Evolutionary conservation across 2,888 invertebrate species (phyloP).

Genomic region (Sminthurides aquaticus): DNA sequence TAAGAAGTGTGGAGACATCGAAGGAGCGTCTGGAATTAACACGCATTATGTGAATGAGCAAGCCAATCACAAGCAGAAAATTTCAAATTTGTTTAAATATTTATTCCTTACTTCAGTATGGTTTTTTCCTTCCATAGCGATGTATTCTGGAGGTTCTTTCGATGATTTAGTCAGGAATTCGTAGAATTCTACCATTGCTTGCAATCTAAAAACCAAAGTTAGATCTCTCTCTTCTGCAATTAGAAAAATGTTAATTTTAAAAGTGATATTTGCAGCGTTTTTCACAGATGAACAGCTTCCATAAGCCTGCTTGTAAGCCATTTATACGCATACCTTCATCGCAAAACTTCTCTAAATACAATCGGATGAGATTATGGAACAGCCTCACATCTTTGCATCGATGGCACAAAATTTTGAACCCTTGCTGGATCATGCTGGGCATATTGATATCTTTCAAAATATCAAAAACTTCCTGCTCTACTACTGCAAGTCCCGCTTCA

Average conservation of each 20-base stretch:
- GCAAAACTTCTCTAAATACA: constrained; percentile 31
- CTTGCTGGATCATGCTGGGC: constrained; percentile 44
- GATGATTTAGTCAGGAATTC: constrained; percentile 23
- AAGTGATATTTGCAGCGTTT: constrained; percentile 4
- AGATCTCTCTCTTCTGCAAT: constrained; percentile 33
- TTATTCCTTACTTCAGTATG: constrained; percentile 5
- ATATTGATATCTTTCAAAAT: constrained; percentile 44
- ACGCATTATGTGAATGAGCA: no score
- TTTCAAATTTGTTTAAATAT: no score
- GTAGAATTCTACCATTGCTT: constrained; percentile 35
- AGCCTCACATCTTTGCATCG: constrained; percentile 30
- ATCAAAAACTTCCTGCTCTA: constrained; percentile 25
- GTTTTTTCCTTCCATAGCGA: constrained; percentile 9
- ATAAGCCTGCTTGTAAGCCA: constrained; percentile 8
- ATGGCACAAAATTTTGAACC: constrained; percentile 37
- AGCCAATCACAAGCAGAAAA: no score
- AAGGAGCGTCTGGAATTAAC: constrained; percentile 41
- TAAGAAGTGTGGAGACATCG: constrained; percentile 46
- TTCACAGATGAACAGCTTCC: no score
- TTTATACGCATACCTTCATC: constrained; percentile 32
- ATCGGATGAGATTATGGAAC: constrained; percentile 24
- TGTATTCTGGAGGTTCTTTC: constrained; percentile 33
- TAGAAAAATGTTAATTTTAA: no score
- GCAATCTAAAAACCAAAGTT: constrained; percentile 29
- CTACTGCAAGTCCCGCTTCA: constrained; percentile 14